phyloP scores from a whole-genome alignment of 2,888 invertebrate genomes.

The Slavum lentiscoides region DNA sequence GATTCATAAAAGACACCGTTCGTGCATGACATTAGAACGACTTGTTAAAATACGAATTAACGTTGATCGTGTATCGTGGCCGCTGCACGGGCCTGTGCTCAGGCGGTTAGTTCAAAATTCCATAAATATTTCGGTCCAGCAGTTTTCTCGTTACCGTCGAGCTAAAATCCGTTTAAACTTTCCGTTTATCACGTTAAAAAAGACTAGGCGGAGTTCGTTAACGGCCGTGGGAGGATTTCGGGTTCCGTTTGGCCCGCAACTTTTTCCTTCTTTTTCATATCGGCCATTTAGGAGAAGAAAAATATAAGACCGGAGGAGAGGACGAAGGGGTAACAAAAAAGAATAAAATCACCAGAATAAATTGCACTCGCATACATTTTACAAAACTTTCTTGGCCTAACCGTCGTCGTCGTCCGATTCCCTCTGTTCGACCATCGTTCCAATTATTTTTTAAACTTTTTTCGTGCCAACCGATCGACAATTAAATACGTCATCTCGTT shows the following conservation, averaged over 20 bases:
- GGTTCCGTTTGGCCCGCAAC: constrained; percentile 6
- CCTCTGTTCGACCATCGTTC: not conserved
- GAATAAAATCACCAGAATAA: constrained; percentile 17
- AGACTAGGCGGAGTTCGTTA: constrained; percentile 39
- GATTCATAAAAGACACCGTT: not conserved
- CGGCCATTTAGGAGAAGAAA: not conserved
- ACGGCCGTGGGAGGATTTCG: constrained; percentile 35
- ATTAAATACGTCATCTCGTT: constrained; percentile 29
- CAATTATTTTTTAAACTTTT: constrained; percentile 23
- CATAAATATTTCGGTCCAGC: constrained; percentile 50
- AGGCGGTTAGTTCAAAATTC: constrained; percentile 46
- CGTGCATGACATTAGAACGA: constrained; percentile 21
- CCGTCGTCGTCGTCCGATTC: not conserved
- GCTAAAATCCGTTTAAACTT: constrained; percentile 41
- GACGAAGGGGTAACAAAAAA: not conserved
- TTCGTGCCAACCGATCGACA: constrained; percentile 17
- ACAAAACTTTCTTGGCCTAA: constrained; percentile 46
- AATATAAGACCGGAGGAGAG: too few species aligned
- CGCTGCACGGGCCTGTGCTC: not conserved
- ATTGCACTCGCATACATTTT: constrained; percentile 32
- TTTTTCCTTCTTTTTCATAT: constrained; percentile 23
- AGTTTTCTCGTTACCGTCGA: constrained; percentile 38
- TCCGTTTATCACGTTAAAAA: constrained; percentile 44
- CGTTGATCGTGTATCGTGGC: constrained; percentile 34
- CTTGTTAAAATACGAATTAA: constrained; percentile 50